Base-by-base conservation (phyloP, 2,113 vertebrate species). In the Orcinus orca region DNA sequence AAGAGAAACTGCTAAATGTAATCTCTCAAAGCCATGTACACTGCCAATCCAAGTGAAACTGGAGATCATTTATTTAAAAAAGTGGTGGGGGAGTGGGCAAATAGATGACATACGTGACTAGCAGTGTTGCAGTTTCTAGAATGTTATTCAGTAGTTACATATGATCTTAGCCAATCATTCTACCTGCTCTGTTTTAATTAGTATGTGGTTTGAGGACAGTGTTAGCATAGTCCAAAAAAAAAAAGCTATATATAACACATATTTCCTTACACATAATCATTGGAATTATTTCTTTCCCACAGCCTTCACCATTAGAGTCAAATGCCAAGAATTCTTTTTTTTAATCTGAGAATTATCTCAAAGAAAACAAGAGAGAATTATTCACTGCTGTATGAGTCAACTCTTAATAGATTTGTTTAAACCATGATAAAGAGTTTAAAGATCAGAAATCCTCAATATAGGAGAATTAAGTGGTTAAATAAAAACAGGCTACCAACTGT, bases 401-500 rank as follows among this genome's bases (percentile, higher is more conserved):
- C 7, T 62, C 53, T 74, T 95, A 79, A 79, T 44, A 92, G 89
- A 86, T 95, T 86, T 92, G 58, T 92, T 97, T 92, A 70, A 94
- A 81, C 33, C 41, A 53, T 50, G 63, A 82, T 76, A 80, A 81
- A 60, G 38, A 44, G 31, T 93, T 93, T 95, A 94, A 98, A 97
- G 62, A 96, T 76, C 65, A 96, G 41, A 97, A 91, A 90, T 96
- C 11, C 29, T 94, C 58, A 92, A 58, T 79, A 58, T 65, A 90
- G 36, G 26, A 92, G 94, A 97, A 70, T 87, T 92, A 80, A 90
- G 79, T 88, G 20, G 70, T 83, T 97, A 94, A 82, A 87, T 82
- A 95, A 90, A 93, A 95, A 83, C 47, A 92, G 63, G 20, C 63
- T 90, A 63, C 63, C 94, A 79, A 68, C 60, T 65, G 36, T 58